Evolutionary conservation across 2,797 vertebrate genomes (phyloP).

Genomic region (Clamator glandarius): DNA sequence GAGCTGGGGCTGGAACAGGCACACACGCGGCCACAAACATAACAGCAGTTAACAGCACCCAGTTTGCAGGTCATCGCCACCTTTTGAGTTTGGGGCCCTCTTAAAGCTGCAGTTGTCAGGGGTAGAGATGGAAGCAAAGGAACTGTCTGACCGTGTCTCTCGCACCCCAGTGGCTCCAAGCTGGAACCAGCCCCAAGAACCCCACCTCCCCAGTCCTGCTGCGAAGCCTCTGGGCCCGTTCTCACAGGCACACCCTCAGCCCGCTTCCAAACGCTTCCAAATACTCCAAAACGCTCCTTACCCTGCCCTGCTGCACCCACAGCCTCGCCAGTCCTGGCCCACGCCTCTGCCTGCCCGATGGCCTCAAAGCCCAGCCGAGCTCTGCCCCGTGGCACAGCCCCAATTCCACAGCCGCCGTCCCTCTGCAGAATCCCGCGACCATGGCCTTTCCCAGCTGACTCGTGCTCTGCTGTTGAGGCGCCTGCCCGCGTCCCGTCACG

Average conservation of each 20-base stretch:
- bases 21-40: accelerated
- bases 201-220: neutral
- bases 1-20: neutral
- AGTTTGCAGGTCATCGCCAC: neutral
- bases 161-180: accelerated
- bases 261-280: neutral
- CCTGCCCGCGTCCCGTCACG: accelerated
- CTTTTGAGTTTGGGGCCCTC: neutral
- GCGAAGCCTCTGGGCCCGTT: neutral
- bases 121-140: neutral
- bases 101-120: neutral
- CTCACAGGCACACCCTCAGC: accelerated
- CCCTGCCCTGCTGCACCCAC: neutral
- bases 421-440: neutral
- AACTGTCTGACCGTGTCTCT: neutral
- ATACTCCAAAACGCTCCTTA: neutral
- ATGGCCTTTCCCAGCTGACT: accelerated
- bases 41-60: neutral
- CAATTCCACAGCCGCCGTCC: neutral
- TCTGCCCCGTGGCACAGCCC: neutral
- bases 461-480: accelerated
- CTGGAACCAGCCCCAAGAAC: neutral
- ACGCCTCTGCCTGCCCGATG: accelerated
- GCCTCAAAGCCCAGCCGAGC: neutral
- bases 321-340: neutral